Base-by-base conservation (phyloP, 2,888 invertebrate genomes). In the Tetropium fuscum region DNA sequence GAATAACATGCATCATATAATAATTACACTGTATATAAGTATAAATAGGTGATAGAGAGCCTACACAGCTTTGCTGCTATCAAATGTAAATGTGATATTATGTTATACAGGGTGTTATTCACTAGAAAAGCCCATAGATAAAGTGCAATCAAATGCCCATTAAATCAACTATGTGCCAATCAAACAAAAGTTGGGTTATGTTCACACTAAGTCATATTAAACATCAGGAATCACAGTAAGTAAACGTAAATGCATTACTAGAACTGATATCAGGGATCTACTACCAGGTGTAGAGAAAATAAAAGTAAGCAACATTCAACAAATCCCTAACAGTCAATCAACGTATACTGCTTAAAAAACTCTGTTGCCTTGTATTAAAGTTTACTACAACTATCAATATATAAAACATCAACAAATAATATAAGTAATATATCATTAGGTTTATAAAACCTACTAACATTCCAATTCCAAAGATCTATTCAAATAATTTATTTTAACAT, bases 1-100 rank as follows among this genome's bases (percentile, higher is more conserved):
- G 44, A 44, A 51, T 51, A 53, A 70, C 77, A 79, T 78, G 78
- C 77, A 75, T 73, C 70, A 74, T 74, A 74, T 75, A 75, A 76
- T 75, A 76, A 76, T 76, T 75, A 78, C 75, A 77, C 70, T 73
- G 73, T 74, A 74, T 68, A 65, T 61, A 62, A 47, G 51, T 68
- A 58, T 68, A 66, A 60, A 68, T 65, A 69, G 57, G 64, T 70
- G 69, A 63, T n/a, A n/a, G n/a, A 56, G 76, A 77, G 76, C 77
- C 75, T 75, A 74, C 70, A 66, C 72, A 77, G 76, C 78, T 78
- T 76, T 78, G 78, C 78, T 78, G 78, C 78, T 76, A 77, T 78
- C 74, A 77, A 76, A 76, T 71, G 74, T 74, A 73, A 65, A 64
- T 36, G 68, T 66, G 61, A 68, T 43, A 62, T 53, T 54, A 49